Conservation (phyloP, 2,797 vertebrate genomes). For the Margarornis squamiger region DNA sequence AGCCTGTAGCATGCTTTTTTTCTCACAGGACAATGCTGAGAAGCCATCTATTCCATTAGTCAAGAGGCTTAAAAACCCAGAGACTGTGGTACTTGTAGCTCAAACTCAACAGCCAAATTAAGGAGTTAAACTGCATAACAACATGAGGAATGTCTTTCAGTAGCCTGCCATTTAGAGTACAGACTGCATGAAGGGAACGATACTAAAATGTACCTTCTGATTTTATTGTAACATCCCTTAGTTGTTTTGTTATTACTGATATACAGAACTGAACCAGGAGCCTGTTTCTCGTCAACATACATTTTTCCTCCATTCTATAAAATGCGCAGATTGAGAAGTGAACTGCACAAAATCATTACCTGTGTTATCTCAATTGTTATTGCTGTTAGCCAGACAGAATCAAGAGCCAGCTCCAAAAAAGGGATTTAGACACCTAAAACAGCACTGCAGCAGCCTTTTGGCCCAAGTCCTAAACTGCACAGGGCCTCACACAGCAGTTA, state of each 20-base stretch:
- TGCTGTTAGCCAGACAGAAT: background rate
- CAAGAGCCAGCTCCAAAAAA: background rate
- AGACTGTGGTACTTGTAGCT: background rate
- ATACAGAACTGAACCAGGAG: background rate
- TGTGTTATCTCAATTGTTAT: background rate
- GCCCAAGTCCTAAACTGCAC: background rate
- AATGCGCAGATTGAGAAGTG: background rate
- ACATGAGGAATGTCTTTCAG: background rate
- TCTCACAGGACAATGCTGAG: background rate
- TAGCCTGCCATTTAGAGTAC: background rate
- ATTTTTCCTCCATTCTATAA: background rate
- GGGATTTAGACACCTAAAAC: background rate
- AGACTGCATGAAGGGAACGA: background rate
- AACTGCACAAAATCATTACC: background rate
- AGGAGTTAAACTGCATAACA: slow-evolving; percentile 25
- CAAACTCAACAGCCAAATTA: slow-evolving; percentile 19
- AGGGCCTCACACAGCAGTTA: too few species aligned
- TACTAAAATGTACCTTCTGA: background rate
- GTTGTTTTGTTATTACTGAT: background rate
- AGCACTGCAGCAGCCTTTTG: background rate
- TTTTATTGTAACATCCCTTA: background rate
- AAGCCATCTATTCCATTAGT: background rate
- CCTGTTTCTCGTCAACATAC: background rate
- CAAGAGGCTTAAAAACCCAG: background rate
- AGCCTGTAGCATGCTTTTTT: background rate